A percentile compares a stretch with the other conserved stretches of the same genome.
These are phyloP conservation scores for Cottoperca gobio DNA, from an alignment of 2,797 vertebrate species.

Conservation along the genomic window DNA sequence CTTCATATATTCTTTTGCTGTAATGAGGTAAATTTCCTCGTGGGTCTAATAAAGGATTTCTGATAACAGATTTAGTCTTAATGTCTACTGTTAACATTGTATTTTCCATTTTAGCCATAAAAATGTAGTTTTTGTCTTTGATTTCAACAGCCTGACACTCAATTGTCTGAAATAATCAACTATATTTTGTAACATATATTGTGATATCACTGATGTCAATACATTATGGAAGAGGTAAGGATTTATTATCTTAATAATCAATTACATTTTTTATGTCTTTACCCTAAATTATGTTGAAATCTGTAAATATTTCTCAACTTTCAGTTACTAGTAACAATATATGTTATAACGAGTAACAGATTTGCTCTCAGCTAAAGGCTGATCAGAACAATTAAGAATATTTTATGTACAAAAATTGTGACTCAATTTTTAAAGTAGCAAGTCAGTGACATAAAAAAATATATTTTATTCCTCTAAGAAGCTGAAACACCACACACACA, in stretches of 20 bases:
- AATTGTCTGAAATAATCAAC: neutral
- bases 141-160: neutral
- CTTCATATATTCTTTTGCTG: too few relatives aligned
- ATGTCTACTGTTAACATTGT: neutral
- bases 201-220: neutral
- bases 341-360: neutral
- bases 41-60: too few relatives aligned
- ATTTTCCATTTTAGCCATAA: neutral
- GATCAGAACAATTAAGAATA: too few relatives aligned
- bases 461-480: neutral
- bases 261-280: neutral
- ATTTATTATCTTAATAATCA: neutral
- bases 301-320: neutral
- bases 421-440: too few relatives aligned
- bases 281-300: neutral
- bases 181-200: neutral
- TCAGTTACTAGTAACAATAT: neutral
- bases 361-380: neutral
- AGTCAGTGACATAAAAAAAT: neutral
- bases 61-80: neutral
- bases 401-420: too few relatives aligned
- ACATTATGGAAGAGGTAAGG: neutral
- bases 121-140: neutral
- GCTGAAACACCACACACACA: neutral
- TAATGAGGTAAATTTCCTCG: too few relatives aligned